Conservation (phyloP, 2,888 invertebrate genomes). For the Melinaea menophilus region DNA sequence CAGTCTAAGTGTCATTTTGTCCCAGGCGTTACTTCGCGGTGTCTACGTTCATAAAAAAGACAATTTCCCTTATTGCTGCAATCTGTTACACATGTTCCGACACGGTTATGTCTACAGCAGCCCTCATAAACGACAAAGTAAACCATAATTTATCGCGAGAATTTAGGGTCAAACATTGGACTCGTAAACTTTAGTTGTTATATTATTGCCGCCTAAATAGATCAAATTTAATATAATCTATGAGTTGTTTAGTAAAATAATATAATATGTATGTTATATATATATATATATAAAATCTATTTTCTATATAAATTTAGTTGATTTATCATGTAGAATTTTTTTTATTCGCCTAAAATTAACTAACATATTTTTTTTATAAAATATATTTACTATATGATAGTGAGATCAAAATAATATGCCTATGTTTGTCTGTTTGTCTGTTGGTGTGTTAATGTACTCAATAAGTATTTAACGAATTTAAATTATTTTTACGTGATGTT, state of each 20-base stretch:
- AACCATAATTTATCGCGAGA: conserved; percentile 74
- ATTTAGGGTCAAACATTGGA: conserved; percentile 73
- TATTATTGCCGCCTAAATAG: conserved; percentile 23
- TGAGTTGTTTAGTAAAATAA: no score
- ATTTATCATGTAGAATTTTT: not conserved
- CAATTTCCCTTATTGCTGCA: conserved; percentile 77
- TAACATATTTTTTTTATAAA: no score
- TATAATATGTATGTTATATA: no score
- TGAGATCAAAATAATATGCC: no score
- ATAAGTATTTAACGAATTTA: no score
- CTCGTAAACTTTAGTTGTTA: conserved; percentile 61
- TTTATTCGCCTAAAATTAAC: not conserved
- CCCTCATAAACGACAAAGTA: conserved; percentile 78
- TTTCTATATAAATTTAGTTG: not conserved
- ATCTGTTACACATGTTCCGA: conserved; percentile 74
- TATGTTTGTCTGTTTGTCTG: no score
- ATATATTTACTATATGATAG: no score
- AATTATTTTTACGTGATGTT: no score
- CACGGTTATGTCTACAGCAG: conserved; percentile 68
- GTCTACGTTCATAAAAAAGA: conserved; percentile 76
- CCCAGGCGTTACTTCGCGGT: conserved; percentile 65
- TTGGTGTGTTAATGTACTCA: no score
- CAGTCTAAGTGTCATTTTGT: conserved; percentile 42
- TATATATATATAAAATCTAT: no score
- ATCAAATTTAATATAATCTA: no score